Evolutionary conservation across 2,113 vertebrate genomes (phyloP).

Genomic region (Origma solitaria): DNA sequence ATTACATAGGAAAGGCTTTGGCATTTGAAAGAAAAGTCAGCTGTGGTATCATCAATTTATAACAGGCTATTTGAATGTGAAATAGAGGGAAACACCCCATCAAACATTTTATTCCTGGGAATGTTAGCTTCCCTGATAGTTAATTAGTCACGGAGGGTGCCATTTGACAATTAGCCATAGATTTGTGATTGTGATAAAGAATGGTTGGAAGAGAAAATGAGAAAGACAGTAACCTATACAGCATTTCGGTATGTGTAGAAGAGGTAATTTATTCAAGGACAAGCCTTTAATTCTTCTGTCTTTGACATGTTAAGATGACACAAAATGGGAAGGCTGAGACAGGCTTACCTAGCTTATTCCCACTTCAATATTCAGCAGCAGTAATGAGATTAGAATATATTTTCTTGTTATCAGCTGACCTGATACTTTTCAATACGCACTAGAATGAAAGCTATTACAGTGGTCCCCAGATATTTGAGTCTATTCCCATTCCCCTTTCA

Average conservation of each 20-base stretch:
- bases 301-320: background rate
- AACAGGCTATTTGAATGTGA: background rate
- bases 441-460: background rate
- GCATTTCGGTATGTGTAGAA: background rate
- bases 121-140: background rate
- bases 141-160: conserved; percentile 10
- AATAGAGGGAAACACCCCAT: background rate
- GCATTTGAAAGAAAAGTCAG: conserved; percentile 55
- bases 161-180: background rate
- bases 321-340: background rate
- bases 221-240: background rate
- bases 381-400: conserved; percentile 20
- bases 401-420: background rate
- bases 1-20: conserved; percentile 23
- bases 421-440: background rate
- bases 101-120: conserved; percentile 2
- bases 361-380: conserved; percentile 5
- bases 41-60: conserved; percentile 1
- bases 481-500: background rate
- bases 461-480: background rate
- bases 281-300: background rate
- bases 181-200: background rate
- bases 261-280: background rate
- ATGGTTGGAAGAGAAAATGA: background rate
- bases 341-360: background rate